Base-by-base conservation (phyloP, 1,140 invertebrate genomes). In the Halotydeus destructor region DNA sequence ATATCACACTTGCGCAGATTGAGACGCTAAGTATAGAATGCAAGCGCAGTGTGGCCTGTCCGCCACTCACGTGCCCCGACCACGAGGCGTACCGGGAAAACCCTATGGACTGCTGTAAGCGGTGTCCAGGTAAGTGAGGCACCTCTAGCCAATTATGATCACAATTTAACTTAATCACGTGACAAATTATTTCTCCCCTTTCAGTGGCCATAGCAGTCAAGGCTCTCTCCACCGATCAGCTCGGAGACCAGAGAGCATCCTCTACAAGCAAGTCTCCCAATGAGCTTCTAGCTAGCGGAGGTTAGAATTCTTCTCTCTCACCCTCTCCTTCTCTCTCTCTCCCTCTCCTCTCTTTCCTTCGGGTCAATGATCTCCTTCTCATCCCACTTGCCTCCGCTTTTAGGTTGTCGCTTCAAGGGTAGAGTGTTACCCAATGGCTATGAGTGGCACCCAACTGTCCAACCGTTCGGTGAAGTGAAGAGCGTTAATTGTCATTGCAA, bases 401-500 rank as follows among this genome's bases (percentile, higher is more conserved):
- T 50, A 46, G 57, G 57, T 5, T 60, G 58, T 42, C 37, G 38
- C 19, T 48, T 47, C 25, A 39, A 48, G 37, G 65, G 70, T 22
- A 67, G 67, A 28, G 67, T 74, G 16, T 70, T 73, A 46, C 68
- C 72, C 41, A 85, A 85, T 53, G 79, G 80, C 8, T 71, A 74
- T 50, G 76, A 81, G 54, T 85, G 79, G 69, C 78, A 85, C 65
- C 81, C 81, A 1, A 68, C 71, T 6, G 66, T 86, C 38, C 73
- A 74, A 52, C 57, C 60, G 6, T 74, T 81, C 50, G 80, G 80
- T 9, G 76, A 78, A 53, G 73, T 80, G 54, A 77, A 78, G 55
- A 86, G 81, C 56, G 72, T 85, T 51, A 78, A 73, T 45, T 86
- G 82, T 57, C 67, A 73, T 49, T 86, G 82, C 67, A 79, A 83